Conservation (phyloP, 2,888 invertebrate species). For the Drosophila emarginata region DNA sequence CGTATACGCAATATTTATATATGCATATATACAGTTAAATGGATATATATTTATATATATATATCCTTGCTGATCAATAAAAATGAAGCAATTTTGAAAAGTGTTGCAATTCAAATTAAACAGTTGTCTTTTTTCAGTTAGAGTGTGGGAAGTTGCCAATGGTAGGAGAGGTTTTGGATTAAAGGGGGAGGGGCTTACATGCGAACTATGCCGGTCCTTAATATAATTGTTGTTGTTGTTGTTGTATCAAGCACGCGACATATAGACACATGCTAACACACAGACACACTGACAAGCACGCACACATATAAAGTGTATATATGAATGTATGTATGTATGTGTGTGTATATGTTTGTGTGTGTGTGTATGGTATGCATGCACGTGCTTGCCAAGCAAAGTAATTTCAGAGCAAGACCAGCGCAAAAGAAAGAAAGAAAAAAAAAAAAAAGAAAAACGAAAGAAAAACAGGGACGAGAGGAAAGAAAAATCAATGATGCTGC, state of each 20-base stretch:
- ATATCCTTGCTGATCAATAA: neutral
- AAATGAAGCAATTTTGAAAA: conserved; percentile 19
- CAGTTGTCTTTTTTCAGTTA: conserved; percentile 52
- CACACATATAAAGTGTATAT: neutral
- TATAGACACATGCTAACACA: conserved; percentile 32
- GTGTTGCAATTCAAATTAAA: conserved; percentile 69
- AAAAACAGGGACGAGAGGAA: neutral
- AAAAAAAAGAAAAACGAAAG: conserved; percentile 10
- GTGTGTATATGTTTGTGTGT: neutral
- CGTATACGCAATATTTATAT: neutral
- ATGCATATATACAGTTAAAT: neutral
- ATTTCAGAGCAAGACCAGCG: conserved; percentile 33
- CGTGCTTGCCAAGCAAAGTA: conserved; percentile 56
- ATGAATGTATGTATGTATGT: too few relatives aligned
- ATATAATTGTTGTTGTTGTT: conserved; percentile 10
- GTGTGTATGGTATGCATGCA: conserved; percentile 56
- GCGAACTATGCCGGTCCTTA: neutral
- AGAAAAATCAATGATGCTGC: conserved; percentile 76
- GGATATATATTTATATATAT: neutral
- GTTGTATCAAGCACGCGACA: conserved; percentile 54
- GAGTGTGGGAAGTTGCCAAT: neutral
- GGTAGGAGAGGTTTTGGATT: neutral
- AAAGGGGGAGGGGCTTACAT: neutral
- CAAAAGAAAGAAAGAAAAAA: conserved; percentile 14
- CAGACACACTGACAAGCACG: conserved; percentile 12